Evolutionary conservation across 2,113 vertebrate genomes (phyloP), one percentile per base, ranked within the genome.

Genomic region (Cyphomyrus discorhynchus): DNA sequence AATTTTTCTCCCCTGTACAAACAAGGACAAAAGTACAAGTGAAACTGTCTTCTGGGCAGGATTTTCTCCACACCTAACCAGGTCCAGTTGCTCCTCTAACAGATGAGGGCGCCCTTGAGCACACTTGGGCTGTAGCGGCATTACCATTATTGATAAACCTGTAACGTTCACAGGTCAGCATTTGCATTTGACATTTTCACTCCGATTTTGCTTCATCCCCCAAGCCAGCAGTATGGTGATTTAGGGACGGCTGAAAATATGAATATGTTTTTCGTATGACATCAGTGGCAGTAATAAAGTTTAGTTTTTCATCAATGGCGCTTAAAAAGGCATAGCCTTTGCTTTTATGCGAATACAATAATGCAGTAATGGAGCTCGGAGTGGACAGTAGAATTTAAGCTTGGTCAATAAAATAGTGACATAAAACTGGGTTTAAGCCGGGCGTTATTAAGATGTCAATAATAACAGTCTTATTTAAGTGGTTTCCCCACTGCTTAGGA

Each of bases 171-270:
- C 50, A 39, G 85, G 85, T 56, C 85, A 87, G 5, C 8, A 87
- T 87, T 87, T 56, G 50, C 85, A 87, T 87, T 39, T 87, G 85
- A 87, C 85, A 87, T 87, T 87, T 87, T 35, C 3, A 31, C 27
- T 53, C 13, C 17, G 15, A 39, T 17, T 47, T 53, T 52, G 27
- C n/a, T 52, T 19, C 47, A 35, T 35, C 19, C 39, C 19, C 80
- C 35, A 24, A 24, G 19, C 45, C 39, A 24, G 19, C 80, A 24
- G 45, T 3, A 46, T 10, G 42, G 39, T 83, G 39, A 24, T 39
- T 45, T 46, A 47, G 80, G 21, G 39, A 47, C 21, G 6, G 17
- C 39, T 83, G 21, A 24, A 47, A 83, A 46, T 83, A 83, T 83
- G 21, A 46, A 83, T n/a, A 47, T 83, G 15, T 83, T 45, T 83